A percentile compares a stretch with the other conserved stretches of the same genome.
Evolutionary conservation across 2,113 vertebrate species (phyloP).

Genomic region (Catharus fuscescens): DNA sequence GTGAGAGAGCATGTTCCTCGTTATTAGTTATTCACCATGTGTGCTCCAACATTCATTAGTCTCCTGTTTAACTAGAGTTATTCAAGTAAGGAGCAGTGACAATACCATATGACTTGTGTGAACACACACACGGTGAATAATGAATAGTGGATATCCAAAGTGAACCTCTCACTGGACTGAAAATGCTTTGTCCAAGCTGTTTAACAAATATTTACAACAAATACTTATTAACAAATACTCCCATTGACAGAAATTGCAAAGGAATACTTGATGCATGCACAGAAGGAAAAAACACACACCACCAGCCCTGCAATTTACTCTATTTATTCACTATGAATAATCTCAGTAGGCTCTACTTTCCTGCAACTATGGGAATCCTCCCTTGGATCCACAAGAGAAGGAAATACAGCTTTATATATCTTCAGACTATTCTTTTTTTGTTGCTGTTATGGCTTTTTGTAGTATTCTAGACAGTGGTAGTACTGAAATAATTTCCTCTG

Average conservation of each 20-base stretch:
- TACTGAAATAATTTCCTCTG: constrained; percentile 64
- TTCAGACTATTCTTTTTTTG: neutral
- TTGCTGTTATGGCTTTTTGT: constrained; percentile 42
- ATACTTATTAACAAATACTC: neutral
- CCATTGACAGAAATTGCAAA: neutral
- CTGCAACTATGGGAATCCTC: neutral
- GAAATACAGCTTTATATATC: neutral
- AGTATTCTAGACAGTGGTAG: constrained; percentile 33
- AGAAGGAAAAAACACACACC: neutral
- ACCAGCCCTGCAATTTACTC: neutral
- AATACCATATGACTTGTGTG: constrained; percentile 42
- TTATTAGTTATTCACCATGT: constrained; percentile 64
- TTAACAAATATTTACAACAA: constrained; percentile 34
- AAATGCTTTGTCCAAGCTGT: constrained; percentile 15
- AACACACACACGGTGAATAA: constrained; percentile 40
- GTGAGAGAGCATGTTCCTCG: neutral
- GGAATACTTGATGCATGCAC: neutral
- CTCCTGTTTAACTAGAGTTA: constrained; percentile 63
- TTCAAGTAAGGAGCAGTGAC: constrained; percentile 59
- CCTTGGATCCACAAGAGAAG: neutral
- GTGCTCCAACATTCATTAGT: constrained; percentile 57
- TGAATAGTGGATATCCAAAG: constrained; percentile 38
- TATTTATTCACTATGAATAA: neutral
- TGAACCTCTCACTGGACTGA: constrained; percentile 33
- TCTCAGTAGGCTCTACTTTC: neutral